Evolutionary conservation across 2,113 vertebrate genomes (phyloP), one percentile per base, ranked within the genome.

Genomic region (Hippopotamus amphibius): DNA sequence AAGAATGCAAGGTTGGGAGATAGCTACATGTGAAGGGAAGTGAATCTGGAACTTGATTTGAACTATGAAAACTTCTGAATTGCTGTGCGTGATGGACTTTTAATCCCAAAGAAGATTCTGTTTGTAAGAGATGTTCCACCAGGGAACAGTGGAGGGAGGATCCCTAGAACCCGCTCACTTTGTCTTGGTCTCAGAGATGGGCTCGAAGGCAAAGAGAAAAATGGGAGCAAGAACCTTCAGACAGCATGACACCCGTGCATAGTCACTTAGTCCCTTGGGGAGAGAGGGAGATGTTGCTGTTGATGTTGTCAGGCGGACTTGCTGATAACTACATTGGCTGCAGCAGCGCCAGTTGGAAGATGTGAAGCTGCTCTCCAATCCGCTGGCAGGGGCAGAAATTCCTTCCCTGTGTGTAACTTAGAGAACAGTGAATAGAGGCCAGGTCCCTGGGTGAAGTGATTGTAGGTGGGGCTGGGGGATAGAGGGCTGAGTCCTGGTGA

Each of bases 331-430:
- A 6, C 21, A 0, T 33, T 46, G 2, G 10, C 46, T 48, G 7
- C 1, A 17, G 57, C n/a, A 33, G 53, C 50, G 46, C 65, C 28
- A 41, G 50, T 8, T 95, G 86, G 72, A 86, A 96, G 68, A 79
- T 5, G 6, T 30, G 10, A 69, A 83, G 37, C 82, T 93, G 83
- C 37, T 87, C 68, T 68, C n/a, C 66, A 59, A 63, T 24, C 28
- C 63, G 65, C 16, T 28, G 26, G 43, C 72, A 83, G 41, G 43
- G 41, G 37, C 55, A 24, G 91, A 93, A 72, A 83, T 93, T 95
- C 84, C 59, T 92, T 95, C 63, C 65, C 15, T 33, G 48, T 84
- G 90, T 96, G 90, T 93, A 59, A 96, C 46, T 53, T 50, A 55
- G 63, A 76, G 87, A 19, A 6, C 3, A 63, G 16, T 48, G 74